These are phyloP conservation scores for Loriculus beryllinus DNA, from an alignment of 2,797 vertebrate species.

Conservation along the genomic window DNA sequence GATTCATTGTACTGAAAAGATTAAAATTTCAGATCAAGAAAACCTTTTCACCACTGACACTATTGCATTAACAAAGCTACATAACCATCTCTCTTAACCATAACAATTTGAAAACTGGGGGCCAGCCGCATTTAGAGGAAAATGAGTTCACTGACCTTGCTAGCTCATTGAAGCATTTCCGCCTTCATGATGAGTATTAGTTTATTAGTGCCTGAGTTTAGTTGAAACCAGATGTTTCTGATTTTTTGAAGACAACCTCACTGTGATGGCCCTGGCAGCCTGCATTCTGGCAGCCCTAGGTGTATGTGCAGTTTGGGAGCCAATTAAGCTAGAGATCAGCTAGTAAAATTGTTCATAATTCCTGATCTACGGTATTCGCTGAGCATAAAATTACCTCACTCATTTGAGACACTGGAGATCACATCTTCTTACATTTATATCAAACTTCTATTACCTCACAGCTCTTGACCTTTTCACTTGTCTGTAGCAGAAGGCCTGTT, in stretches of 20 bases:
- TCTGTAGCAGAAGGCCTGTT: neutral
- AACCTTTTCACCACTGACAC: neutral
- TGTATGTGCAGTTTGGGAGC: neutral
- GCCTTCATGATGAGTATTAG: slow-evolving; percentile 14
- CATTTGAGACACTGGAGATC: neutral
- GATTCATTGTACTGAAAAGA: neutral
- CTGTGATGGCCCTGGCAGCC: neutral
- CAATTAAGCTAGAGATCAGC: neutral
- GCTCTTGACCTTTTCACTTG: neutral
- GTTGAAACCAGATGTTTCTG: slow-evolving; percentile 49
- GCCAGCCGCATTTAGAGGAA: neutral
- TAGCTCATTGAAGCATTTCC: slow-evolving; percentile 25
- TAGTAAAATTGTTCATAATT: neutral
- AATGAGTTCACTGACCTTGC: slow-evolving; percentile 33
- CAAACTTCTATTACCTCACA: neutral
- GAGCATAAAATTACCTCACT: neutral
- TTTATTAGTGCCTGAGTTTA: slow-evolving; percentile 29
- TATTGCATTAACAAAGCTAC: neutral
- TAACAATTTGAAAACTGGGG: slow-evolving; percentile 1
- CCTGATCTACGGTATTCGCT: neutral
- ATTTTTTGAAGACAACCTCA: neutral
- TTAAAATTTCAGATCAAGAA: neutral
- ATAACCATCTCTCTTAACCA: neutral
- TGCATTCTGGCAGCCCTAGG: neutral
- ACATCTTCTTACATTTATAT: neutral